A percentile compares a stretch with the other conserved stretches of the same genome.
Conservation (phyloP, 2,888 invertebrate species). For the Drosophila pseudotakahashii region DNA sequence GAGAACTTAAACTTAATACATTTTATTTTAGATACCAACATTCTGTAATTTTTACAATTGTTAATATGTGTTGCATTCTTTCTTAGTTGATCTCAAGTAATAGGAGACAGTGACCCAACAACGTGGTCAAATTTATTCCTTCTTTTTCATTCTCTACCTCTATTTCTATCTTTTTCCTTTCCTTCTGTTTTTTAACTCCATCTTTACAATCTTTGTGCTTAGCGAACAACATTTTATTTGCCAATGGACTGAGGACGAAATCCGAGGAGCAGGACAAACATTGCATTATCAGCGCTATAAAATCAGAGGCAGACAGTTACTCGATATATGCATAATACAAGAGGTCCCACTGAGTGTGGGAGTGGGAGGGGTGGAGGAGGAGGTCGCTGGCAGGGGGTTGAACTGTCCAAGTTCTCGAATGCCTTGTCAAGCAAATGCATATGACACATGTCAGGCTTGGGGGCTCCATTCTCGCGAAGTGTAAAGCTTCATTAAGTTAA, state of each 20-base stretch:
- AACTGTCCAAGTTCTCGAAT: slow-evolving; percentile 45
- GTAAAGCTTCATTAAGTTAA: slow-evolving; percentile 66
- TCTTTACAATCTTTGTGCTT: neutral
- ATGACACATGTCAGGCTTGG: slow-evolving; percentile 70
- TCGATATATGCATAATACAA: slow-evolving; percentile 48
- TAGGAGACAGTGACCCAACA: neutral
- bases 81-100: neutral
- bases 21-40: too few relatives aligned
- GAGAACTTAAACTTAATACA: too few relatives aligned
- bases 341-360: slow-evolving; percentile 5
- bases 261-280: slow-evolving; percentile 58
- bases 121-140: neutral
- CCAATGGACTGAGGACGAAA: slow-evolving; percentile 24
- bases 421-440: slow-evolving; percentile 65
- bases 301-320: slow-evolving; percentile 67
- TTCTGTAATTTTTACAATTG: neutral
- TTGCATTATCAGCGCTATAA: slow-evolving; percentile 57
- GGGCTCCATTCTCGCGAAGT: slow-evolving; percentile 37
- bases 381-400: neutral
- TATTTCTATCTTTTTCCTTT: neutral
- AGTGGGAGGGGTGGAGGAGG: neutral
- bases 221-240: slow-evolving; percentile 41
- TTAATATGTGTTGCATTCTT: slow-evolving; percentile 31
- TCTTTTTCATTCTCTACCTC: neutral
- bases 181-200: too few relatives aligned